Evolutionary conservation across 2,888 invertebrate genomes (phyloP).

Genomic region (Abscondita cerata): DNA sequence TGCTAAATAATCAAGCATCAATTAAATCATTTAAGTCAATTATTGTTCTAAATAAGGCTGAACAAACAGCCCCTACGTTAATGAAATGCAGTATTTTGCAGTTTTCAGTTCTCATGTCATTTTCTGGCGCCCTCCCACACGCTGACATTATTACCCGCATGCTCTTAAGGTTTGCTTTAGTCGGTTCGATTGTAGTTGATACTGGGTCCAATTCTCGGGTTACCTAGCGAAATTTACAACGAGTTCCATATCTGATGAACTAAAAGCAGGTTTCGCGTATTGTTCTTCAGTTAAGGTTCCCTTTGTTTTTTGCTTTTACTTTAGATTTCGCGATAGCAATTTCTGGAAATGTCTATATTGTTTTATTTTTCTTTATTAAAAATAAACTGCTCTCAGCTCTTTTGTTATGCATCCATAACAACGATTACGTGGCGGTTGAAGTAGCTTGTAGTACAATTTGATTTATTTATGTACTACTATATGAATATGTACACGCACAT

Average conservation of each 20-base stretch:
- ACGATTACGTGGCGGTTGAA: too few species aligned
- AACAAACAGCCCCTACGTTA: constrained; percentile 42
- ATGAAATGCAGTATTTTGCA: constrained; percentile 39
- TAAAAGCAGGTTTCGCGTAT: constrained; percentile 32
- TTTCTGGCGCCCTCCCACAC: constrained; percentile 46
- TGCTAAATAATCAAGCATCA: constrained; percentile 31
- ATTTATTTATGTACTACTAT: too few species aligned
- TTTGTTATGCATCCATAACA: background rate
- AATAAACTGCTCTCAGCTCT: background rate
- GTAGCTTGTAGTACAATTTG: too few species aligned
- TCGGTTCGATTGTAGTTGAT: constrained; percentile 50
- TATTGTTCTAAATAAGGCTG: constrained; percentile 39
- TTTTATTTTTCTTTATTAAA: constrained; percentile 12
- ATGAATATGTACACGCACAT: too few species aligned
- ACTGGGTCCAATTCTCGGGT: constrained; percentile 46
- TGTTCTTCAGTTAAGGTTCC: constrained; percentile 23
- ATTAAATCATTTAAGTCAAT: constrained; percentile 32
- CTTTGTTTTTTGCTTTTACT: constrained; percentile 19
- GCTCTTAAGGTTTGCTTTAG: constrained; percentile 44
- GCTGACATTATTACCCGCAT: constrained; percentile 41
- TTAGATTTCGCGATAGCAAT: constrained; percentile 18
- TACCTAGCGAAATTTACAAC: constrained; percentile 39
- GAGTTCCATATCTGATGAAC: constrained; percentile 32
- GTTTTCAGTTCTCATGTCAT: constrained; percentile 39
- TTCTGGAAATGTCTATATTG: constrained; percentile 24